Percentiles rank a stretch among this genome's conserved stretches.
Conservation (phyloP, 2,888 invertebrate genomes). For the Tanytarsus gracilentus region DNA sequence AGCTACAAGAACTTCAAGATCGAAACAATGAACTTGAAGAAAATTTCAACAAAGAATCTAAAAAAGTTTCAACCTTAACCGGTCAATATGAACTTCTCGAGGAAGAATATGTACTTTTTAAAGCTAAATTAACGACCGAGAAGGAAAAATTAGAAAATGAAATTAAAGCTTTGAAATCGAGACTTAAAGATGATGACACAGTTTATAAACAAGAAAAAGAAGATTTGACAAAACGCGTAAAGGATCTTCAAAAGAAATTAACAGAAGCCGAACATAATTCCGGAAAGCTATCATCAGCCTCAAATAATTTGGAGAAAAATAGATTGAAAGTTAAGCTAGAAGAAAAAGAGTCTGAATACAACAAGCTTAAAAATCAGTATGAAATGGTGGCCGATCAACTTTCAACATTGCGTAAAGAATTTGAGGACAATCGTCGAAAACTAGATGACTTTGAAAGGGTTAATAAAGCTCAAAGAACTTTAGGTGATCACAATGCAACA, state of each 20-base stretch:
- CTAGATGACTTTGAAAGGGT: constrained; percentile 78
- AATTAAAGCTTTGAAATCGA: constrained; percentile 36
- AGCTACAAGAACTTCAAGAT: constrained; percentile 52
- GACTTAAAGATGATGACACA: constrained; percentile 37
- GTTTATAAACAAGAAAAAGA: constrained; percentile 37
- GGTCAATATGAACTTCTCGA: constrained; percentile 73
- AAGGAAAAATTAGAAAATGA: constrained; percentile 63
- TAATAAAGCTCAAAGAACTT: constrained; percentile 68
- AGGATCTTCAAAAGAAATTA: constrained; percentile 38
- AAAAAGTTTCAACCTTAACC: constrained; percentile 70
- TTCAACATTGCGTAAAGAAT: constrained; percentile 61
- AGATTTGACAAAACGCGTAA: constrained; percentile 37
- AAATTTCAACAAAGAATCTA: constrained; percentile 56
- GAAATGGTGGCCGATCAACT: constrained; percentile 61
- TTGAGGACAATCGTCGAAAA: constrained; percentile 71
- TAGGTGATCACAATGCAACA: constrained; percentile 64
- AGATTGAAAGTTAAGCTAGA: constrained; percentile 60
- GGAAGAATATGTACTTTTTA: constrained; percentile 75
- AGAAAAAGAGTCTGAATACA: constrained; percentile 65
- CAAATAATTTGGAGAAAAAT: constrained; percentile 53
- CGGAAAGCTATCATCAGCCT: constrained; percentile 34
- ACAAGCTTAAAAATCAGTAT: constrained; percentile 57
- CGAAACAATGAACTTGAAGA: constrained; percentile 55
- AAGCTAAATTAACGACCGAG: constrained; percentile 70
- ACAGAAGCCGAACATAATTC: constrained; percentile 38